Evolutionary conservation across 2,113 vertebrate species (phyloP), one percentile per base, ranked within the genome.

Genomic region (Percina caprodes): DNA sequence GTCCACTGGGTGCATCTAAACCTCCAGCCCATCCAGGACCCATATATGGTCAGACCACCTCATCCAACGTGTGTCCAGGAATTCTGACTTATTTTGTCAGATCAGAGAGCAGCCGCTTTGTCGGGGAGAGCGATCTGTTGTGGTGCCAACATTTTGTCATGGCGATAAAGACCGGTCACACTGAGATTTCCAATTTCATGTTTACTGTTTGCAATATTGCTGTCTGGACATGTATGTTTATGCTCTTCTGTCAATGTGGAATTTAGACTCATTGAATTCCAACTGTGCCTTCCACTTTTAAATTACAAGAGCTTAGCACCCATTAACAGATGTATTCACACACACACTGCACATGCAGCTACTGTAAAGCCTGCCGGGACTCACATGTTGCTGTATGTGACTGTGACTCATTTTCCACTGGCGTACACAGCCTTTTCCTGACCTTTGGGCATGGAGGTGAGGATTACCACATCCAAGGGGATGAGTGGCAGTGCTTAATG

Each of bases 321-420:
- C 61, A 74, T 72, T 86, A 92, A 79, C 60, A 58, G 52, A 39
- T 78, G 33, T 35, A 74, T 79, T 83, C 65, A 88, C 77, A 78
- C 84, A 73, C 70, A 61, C 63, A 35, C 83, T 65, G 72, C 69
- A 75, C 82, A 85, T 58, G 49, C 16, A 0, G 56, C 82, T 79
- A 52, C 88, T 67, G 65, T 77, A 67, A 88, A 91, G 79, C 88
- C 76, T 42, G 54, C 65, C 15, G 49, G 55, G 54, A 42, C 82
- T 89, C 87, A 87, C 86, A 70, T 89, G 84, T 77, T 69, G 74
- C 80, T 35, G 60, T 83, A 82, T 85, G 82, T 88, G 80, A 83
- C 68, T 30, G 67, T 91, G 89, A 93, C 86, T 93, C 91, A 92
- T 90, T 91, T 93, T 92, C 92, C 90, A 86, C 65, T 77, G 76